These are phyloP conservation scores for Nymphalis polychloros DNA, from an alignment of 2,888 invertebrate species.

Conservation along the genomic window DNA sequence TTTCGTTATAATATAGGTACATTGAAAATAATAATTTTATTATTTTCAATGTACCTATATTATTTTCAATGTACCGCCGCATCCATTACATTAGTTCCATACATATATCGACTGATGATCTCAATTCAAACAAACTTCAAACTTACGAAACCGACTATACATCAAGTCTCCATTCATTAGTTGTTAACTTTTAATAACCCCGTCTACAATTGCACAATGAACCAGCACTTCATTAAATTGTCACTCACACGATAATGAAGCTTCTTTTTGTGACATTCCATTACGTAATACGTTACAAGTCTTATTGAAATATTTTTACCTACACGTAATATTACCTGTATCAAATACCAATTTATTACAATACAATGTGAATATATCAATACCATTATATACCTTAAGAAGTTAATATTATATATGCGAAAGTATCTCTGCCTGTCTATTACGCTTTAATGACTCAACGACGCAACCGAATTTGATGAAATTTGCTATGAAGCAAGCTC, in stretches of 20 bases:
- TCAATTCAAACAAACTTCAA: conserved; percentile 28
- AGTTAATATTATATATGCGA: background rate
- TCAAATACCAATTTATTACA: background rate
- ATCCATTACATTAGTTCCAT: background rate
- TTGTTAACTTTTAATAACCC: conserved; percentile 65
- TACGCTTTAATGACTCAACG: background rate
- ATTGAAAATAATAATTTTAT: no score
- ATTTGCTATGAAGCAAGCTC: no score
- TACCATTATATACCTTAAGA: no score
- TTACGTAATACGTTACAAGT: conserved; percentile 22
- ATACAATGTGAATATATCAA: background rate
- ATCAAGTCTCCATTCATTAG: conserved; percentile 66
- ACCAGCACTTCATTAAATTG: conserved; percentile 76
- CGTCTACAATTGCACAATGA: conserved; percentile 71
- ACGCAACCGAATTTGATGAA: no score
- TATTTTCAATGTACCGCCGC: no score
- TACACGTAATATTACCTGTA: background rate
- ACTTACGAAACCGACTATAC: conserved; percentile 46
- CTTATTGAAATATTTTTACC: background rate
- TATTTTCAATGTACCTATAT: no score
- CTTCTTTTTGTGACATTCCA: conserved; percentile 56
- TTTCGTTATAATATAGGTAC: no score
- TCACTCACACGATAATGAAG: conserved; percentile 62
- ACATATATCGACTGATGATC: conserved; percentile 21
- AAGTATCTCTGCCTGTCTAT: background rate